Conservation (phyloP, 2,113 vertebrate species). For the Brachyistius frenatus region DNA sequence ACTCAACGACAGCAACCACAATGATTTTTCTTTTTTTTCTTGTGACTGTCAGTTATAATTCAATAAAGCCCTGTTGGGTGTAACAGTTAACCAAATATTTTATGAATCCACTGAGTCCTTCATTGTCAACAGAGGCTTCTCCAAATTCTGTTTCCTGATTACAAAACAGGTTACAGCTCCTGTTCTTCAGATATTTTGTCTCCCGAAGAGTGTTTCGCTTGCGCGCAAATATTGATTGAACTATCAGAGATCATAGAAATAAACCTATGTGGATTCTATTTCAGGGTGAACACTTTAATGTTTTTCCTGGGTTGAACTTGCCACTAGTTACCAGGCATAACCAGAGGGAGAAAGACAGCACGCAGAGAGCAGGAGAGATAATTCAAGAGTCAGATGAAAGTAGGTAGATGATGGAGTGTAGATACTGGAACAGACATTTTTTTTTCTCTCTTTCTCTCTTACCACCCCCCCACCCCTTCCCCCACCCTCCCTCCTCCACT, state of each 20-base stretch:
- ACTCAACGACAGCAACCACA: conserved; percentile 38
- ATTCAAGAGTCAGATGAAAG: conserved; percentile 83
- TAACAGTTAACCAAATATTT: conserved; percentile 55
- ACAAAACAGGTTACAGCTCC: conserved; percentile 67
- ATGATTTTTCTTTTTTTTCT: conserved; percentile 14
- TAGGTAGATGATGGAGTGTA: conserved; percentile 80
- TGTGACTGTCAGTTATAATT: conserved; percentile 44
- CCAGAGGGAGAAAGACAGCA: conserved; percentile 59
- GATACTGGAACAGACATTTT: conserved; percentile 75
- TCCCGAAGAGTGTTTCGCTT: conserved; percentile 52
- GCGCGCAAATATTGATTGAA: conserved; percentile 74
- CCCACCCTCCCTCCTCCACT: conserved; percentile 31
- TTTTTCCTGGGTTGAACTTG: conserved; percentile 73
- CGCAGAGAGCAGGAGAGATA: conserved; percentile 65
- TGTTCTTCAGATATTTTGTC: conserved; percentile 48
- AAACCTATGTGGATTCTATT: conserved; percentile 69
- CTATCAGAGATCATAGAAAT: conserved; percentile 69
- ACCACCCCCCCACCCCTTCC: conserved; percentile 1
- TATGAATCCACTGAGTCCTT: conserved; percentile 44
- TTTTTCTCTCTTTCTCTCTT: background rate
- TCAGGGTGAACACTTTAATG: conserved; percentile 69
- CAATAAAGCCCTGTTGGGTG: conserved; percentile 37
- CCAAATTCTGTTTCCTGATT: conserved; percentile 67
- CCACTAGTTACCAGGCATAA: conserved; percentile 72
- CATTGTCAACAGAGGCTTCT: conserved; percentile 59